Evolutionary conservation across 2,888 invertebrate genomes (phyloP), one percentile per base, ranked within the genome.

Genomic region (Lepas anatifera): DNA sequence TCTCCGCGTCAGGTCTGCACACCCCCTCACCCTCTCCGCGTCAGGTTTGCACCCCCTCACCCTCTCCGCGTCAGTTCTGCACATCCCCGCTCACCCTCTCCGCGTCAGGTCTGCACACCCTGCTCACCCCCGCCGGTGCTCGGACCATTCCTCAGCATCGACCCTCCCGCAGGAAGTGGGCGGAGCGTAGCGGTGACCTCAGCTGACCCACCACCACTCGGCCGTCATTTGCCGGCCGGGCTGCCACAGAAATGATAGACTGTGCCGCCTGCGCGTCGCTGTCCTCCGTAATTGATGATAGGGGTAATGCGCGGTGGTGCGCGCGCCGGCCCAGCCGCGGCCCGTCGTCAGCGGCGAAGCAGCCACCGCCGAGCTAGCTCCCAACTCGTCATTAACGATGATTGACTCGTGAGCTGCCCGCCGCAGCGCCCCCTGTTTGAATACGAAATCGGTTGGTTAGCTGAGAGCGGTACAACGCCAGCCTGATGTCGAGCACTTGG

Each of bases 291-390:
- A 58, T 58, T 58, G 58, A 58, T 58, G 58, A 58, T 58, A 22
- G 58, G 58, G 58, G 58, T 58, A 58, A 58, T 58, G 58, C 58
- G 16, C 29, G 58, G 58, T 29, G 58, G 58, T 10, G 58, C 52
- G 52, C 29, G 32, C 18, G 25, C 32, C 18, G 32, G 8, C 1
- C 25, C 18, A 22, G n/a, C n/a, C n/a, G n/a, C n/a, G n/a, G n/a
- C n/a, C n/a, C n/a, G n/a, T n/a, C n/a, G n/a, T n/a, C n/a, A n/a
- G n/a, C n/a, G n/a, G n/a, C n/a, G n/a, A n/a, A n/a, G n/a, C n/a
- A n/a, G n/a, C 4, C 58, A 22, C 25, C 48, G 58, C 32, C 58
- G 2, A 29, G 8, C 52, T 8, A 18, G 4, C 58, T 32, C 18
- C 50, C 58, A 29, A 32, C 58, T 11, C 13, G 18, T 58, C 58